A percentile compares a stretch with the other conserved stretches of the same genome.
Conservation (phyloP, 2,113 vertebrate species). For the Salvator merianae region DNA sequence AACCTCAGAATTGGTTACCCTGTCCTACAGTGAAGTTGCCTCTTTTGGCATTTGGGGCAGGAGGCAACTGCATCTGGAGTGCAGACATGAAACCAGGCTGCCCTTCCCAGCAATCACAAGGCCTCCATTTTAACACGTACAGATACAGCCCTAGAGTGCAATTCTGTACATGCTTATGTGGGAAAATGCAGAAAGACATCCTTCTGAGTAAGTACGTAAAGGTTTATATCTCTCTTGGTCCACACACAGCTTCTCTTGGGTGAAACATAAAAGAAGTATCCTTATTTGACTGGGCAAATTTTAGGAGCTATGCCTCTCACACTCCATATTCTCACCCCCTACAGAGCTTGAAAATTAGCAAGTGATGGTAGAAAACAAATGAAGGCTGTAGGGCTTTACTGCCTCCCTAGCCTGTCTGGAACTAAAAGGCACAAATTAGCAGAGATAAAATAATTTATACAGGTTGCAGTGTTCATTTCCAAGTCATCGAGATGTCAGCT, state of each 20-base stretch:
- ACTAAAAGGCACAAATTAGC: neutral
- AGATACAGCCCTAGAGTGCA: neutral
- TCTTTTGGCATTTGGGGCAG: too few species aligned
- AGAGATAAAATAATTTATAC: neutral
- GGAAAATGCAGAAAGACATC: neutral
- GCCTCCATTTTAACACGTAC: too few species aligned
- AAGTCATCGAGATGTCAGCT: neutral
- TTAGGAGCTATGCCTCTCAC: neutral
- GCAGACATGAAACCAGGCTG: too few species aligned
- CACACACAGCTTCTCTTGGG: neutral
- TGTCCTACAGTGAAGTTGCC: too few species aligned
- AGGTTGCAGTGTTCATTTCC: neutral
- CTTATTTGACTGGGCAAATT: neutral
- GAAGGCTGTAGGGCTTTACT: too few species aligned
- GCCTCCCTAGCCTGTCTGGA: neutral
- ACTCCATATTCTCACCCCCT: neutral
- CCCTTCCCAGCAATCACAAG: too few species aligned
- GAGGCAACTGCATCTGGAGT: too few species aligned
- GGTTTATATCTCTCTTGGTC: neutral
- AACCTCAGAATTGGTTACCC: too few species aligned
- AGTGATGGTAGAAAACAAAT: neutral
- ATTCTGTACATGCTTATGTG: neutral
- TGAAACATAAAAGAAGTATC: neutral
- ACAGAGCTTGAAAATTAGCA: neutral
- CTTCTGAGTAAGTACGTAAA: neutral